Evolutionary conservation across 2,113 vertebrate genomes (phyloP).

Genomic region (Malurus cyaneus): DNA sequence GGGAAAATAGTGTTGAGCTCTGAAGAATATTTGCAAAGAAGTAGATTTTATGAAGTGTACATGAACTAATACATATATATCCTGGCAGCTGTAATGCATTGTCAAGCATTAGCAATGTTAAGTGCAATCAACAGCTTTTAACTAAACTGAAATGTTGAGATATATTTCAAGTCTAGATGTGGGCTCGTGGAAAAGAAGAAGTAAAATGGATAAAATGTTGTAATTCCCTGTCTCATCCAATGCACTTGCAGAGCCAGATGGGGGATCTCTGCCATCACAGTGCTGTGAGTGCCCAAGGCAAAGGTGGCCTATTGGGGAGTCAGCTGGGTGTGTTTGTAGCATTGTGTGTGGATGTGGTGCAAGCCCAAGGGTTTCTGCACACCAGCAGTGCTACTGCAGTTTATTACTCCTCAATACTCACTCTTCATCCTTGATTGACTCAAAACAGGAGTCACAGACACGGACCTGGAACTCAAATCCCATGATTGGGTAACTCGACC

Average conservation of each 20-base stretch:
- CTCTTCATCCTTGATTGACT: slow-evolving; percentile 96
- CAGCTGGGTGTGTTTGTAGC: neutral
- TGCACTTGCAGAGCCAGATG: neutral
- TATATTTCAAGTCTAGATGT: neutral
- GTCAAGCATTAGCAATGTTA: neutral
- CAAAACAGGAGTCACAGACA: slow-evolving; percentile 91
- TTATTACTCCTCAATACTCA: slow-evolving; percentile 73
- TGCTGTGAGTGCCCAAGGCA: neutral
- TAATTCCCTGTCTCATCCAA: neutral
- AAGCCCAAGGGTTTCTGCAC: neutral
- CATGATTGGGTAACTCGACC: slow-evolving; percentile 92
- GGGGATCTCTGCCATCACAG: neutral
- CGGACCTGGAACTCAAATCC: slow-evolving; percentile 98
- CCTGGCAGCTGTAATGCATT: neutral
- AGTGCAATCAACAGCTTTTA: neutral
- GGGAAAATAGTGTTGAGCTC: neutral
- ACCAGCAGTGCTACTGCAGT: neutral
- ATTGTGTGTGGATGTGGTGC: neutral
- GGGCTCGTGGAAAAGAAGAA: neutral
- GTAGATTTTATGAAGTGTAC: neutral
- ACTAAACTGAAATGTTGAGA: neutral
- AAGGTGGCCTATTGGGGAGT: neutral
- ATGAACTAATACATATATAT: neutral
- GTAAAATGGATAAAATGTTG: neutral
- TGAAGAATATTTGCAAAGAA: neutral